Evolutionary conservation across 2,888 invertebrate genomes (phyloP).

Genomic region (Fabriciana adippe): DNA sequence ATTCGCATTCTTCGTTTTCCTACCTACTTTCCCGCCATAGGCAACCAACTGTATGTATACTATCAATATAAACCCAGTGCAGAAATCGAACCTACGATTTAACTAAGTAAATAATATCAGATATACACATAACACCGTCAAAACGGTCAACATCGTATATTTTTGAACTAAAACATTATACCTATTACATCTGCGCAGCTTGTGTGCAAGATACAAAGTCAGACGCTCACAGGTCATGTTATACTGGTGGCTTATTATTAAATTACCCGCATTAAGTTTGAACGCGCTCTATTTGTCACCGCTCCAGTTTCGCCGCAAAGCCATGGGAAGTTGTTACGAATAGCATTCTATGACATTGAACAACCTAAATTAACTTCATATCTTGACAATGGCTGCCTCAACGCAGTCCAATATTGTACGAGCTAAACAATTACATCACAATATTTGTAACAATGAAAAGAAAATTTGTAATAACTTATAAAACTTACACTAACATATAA

Average conservation of each 20-base stretch:
- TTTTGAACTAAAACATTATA: background rate
- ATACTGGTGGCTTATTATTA: constrained; percentile 58
- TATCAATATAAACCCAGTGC: too few species aligned
- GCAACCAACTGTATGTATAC: too few species aligned
- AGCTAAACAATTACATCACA: constrained; percentile 2
- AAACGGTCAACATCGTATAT: too few species aligned
- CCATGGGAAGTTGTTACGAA: constrained; percentile 71
- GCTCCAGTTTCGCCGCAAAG: constrained; percentile 64
- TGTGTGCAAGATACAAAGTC: constrained; percentile 25
- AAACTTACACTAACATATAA: background rate
- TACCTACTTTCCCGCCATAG: too few species aligned
- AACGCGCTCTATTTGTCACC: constrained; percentile 68
- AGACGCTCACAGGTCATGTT: constrained; percentile 47
- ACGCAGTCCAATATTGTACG: constrained; percentile 20
- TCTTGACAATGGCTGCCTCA: constrained; percentile 40
- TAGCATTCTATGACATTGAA: constrained; percentile 55
- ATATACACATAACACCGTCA: too few species aligned
- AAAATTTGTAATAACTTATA: background rate
- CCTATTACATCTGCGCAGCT: background rate
- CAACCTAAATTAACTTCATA: constrained; percentile 52
- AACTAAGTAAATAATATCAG: too few species aligned
- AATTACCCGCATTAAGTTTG: constrained; percentile 61
- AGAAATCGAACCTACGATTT: too few species aligned
- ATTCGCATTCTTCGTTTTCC: too few species aligned
- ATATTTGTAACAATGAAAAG: background rate